Evolutionary conservation across 2,797 vertebrate genomes (phyloP).

Genomic region (Acrocephalus scirpaceus): DNA sequence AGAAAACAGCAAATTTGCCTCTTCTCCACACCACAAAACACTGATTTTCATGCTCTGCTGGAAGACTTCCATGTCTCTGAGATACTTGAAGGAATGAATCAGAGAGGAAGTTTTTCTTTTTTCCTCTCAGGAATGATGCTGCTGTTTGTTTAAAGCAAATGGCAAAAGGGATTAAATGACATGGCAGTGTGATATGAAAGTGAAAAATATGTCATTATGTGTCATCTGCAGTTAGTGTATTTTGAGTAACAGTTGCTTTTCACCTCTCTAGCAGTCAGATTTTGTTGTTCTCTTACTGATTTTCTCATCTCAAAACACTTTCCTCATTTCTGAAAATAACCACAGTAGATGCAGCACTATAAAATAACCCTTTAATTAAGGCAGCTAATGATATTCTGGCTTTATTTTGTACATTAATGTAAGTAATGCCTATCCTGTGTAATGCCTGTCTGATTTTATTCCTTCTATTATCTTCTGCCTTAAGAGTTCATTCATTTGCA

Average conservation of each 20-base stretch:
- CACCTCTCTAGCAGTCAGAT: neutral
- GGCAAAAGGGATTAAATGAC: constrained; percentile 47
- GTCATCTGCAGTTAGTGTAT: constrained; percentile 32
- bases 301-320: constrained; percentile 36
- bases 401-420: neutral
- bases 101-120: constrained; percentile 16
- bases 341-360: constrained; percentile 15
- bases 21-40: neutral
- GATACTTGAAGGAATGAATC: constrained; percentile 35
- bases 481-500: neutral
- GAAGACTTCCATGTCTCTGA: neutral
- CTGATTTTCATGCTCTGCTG: neutral
- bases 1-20: neutral
- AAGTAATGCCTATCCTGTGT: neutral
- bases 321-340: constrained; percentile 12
- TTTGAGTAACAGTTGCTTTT: neutral
- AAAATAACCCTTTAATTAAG: constrained; percentile 46
- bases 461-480: neutral
- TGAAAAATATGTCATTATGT: constrained; percentile 25
- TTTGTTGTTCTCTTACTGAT: neutral
- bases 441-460: neutral
- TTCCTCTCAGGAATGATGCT: constrained; percentile 12
- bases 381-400: neutral
- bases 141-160: constrained; percentile 65
- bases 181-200: neutral